These are phyloP conservation scores for Struthio camelus DNA, from an alignment of 2,113 vertebrate genomes.

Conservation along the genomic window DNA sequence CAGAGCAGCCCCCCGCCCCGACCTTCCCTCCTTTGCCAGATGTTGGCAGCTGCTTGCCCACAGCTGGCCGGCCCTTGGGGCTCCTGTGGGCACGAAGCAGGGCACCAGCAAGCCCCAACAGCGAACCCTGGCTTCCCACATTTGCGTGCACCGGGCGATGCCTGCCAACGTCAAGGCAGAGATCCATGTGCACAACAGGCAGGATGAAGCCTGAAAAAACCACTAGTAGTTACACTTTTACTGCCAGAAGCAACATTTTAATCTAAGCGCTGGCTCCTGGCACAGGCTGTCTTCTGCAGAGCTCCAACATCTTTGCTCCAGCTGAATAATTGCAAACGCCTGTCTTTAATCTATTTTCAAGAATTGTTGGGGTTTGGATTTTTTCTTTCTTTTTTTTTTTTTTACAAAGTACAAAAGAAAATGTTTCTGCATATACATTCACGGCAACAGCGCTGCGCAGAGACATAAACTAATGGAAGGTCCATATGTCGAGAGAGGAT, in stretches of 20 bases:
- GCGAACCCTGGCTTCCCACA: neutral
- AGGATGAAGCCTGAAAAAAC: neutral
- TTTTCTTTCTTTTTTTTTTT: neutral
- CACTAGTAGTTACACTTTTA: slow-evolving; percentile 29
- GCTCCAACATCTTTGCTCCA: slow-evolving; percentile 41
- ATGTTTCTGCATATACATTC: neutral
- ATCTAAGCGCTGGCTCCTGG: slow-evolving; percentile 24
- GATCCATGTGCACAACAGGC: neutral
- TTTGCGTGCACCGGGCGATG: accelerated
- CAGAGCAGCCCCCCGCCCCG: neutral
- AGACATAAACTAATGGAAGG: slow-evolving; percentile 34
- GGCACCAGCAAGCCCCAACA: neutral
- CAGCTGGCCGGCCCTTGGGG: neutral
- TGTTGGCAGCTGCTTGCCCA: neutral
- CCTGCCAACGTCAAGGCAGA: slow-evolving; percentile 5
- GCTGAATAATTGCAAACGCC: slow-evolving; percentile 20
- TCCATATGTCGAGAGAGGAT: slow-evolving; percentile 24
- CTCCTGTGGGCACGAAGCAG: neutral
- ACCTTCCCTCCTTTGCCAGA: neutral
- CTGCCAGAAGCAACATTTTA: slow-evolving; percentile 45
- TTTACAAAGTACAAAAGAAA: slow-evolving; percentile 34
- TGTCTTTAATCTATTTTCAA: slow-evolving; percentile 53
- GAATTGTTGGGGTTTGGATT: neutral
- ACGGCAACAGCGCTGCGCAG: slow-evolving; percentile 14
- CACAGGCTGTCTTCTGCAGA: neutral